Conservation (phyloP, 2,113 vertebrate species). For the Antigone vipio region DNA sequence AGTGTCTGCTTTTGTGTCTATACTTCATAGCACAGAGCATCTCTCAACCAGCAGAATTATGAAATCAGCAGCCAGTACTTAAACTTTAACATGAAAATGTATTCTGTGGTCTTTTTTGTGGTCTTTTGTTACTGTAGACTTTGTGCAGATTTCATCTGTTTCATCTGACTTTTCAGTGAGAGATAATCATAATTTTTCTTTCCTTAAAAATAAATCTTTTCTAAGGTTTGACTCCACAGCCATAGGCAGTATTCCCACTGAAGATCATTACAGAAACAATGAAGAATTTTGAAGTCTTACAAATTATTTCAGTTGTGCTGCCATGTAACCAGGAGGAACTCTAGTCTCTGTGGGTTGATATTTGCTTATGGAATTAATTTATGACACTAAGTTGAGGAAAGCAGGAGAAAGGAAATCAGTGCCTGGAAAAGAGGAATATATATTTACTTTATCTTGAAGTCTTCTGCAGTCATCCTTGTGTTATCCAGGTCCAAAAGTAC, state of each 20-base stretch:
- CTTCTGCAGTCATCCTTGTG: constrained; percentile 83
- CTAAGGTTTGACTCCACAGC: background rate
- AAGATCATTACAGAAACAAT: background rate
- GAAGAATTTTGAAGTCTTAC: background rate
- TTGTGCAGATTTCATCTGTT: background rate
- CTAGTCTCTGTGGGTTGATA: background rate
- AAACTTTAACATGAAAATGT: background rate
- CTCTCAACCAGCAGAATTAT: background rate
- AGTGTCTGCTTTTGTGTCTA: background rate
- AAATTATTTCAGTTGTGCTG: background rate
- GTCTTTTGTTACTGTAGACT: background rate
- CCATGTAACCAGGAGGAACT: background rate
- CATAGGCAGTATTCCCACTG: background rate
- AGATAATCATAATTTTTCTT: background rate
- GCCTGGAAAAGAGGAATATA: background rate
- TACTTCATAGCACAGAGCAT: background rate
- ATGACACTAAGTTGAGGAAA: background rate
- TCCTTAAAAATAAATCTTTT: background rate
- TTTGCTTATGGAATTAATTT: background rate
- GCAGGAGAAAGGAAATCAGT: background rate
- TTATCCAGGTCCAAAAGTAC: constrained; percentile 83
- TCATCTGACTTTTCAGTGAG: background rate
- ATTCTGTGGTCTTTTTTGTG: background rate
- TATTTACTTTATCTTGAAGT: constrained; percentile 89
- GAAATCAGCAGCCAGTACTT: background rate